phyloP scores from a whole-genome alignment of 2,113 vertebrate species.

The Amblyornis subalaris region DNA sequence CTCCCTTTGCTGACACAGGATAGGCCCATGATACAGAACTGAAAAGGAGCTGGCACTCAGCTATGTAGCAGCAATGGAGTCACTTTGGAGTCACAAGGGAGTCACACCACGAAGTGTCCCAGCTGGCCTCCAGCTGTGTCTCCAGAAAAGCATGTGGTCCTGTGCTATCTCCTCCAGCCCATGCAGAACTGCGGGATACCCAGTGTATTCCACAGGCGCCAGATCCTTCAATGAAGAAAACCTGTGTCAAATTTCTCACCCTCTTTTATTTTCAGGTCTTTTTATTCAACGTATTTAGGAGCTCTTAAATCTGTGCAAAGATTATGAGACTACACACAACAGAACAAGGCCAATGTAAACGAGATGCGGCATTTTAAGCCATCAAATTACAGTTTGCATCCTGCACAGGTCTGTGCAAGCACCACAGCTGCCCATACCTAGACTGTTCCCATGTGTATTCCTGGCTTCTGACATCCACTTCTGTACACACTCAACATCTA shows the following conservation, averaged over 20 bases:
- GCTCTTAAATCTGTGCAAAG: background rate
- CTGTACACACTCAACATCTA: background rate
- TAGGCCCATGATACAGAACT: background rate
- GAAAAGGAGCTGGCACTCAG: background rate
- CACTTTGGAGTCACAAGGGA: background rate
- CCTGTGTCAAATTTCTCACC: accelerated
- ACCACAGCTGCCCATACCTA: background rate
- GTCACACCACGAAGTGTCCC: background rate
- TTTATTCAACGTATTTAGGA: background rate
- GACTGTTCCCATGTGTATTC: background rate
- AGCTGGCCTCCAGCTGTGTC: background rate
- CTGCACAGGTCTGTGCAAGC: background rate
- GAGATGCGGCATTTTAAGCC: background rate
- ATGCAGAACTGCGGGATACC: background rate
- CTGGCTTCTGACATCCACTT: background rate
- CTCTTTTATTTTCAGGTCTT: background rate
- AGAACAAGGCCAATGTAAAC: background rate
- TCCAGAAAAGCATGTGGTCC: background rate
- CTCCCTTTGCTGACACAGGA: background rate
- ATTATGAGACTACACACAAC: background rate
- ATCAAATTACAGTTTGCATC: background rate
- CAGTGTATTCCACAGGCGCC: background rate
- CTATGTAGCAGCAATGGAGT: background rate
- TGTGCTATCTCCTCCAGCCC: background rate
- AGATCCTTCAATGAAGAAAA: background rate